Conservation (phyloP, 2,113 vertebrate genomes). For the Propithecus coquereli region DNA sequence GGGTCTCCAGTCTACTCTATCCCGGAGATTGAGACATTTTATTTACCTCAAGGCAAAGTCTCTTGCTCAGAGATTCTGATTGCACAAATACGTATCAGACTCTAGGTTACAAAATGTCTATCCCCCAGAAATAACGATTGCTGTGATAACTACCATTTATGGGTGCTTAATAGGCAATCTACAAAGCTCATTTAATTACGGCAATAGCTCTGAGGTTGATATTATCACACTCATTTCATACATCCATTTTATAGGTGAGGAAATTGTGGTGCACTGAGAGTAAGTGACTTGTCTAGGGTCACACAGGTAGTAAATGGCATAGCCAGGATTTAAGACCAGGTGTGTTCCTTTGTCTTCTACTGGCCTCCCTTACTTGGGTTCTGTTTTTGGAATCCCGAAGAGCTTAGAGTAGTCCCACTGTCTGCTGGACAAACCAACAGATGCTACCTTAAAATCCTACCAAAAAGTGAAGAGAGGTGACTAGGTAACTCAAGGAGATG, state of each 20-base stretch:
- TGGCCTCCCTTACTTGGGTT: not conserved
- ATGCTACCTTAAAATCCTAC: not conserved
- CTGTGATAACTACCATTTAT: not conserved
- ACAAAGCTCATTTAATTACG: slow-evolving; percentile 25
- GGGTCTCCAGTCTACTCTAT: not conserved
- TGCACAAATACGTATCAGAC: not conserved
- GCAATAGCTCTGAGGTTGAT: not conserved
- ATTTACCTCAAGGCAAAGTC: not conserved
- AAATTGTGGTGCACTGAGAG: not conserved
- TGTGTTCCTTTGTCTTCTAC: not conserved
- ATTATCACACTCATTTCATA: slow-evolving; percentile 5
- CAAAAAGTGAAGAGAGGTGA: not conserved
- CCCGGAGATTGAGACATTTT: not conserved
- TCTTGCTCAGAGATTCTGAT: not conserved
- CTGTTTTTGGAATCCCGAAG: not conserved
- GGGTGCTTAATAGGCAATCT: not conserved
- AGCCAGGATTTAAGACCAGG: not conserved
- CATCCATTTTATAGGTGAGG: slow-evolving; percentile 30
- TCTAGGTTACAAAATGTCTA: not conserved
- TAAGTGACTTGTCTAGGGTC: not conserved
- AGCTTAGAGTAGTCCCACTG: not conserved
- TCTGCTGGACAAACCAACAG: not conserved
- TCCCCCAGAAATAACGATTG: not conserved
- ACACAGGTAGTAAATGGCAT: not conserved
- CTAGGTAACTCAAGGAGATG: not conserved